phyloP scores from a whole-genome alignment of 2,113 vertebrate genomes.

The Ophthalmolycus amberensis region DNA sequence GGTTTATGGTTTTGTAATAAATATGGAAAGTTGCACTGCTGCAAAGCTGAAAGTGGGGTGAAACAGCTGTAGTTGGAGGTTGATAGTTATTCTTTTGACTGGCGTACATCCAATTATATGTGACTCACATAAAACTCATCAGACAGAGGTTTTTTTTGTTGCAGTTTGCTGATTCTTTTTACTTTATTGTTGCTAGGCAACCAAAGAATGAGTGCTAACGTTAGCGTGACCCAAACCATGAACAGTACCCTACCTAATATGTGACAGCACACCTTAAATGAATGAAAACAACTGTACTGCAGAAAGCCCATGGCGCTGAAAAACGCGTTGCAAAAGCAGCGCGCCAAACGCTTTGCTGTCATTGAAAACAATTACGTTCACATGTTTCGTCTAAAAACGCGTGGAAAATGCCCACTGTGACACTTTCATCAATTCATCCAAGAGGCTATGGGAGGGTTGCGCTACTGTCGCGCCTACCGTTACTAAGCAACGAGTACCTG shows the following conservation, averaged over 20 bases:
- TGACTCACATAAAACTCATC: neutral
- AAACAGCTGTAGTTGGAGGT: slow-evolving; percentile 6
- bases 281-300: neutral
- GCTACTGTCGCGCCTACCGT: neutral
- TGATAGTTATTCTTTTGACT: neutral
- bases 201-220: too few species aligned
- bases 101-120: neutral
- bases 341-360: too few species aligned
- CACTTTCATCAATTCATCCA: neutral
- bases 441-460: too few species aligned
- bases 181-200: too few species aligned
- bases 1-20: slow-evolving; percentile 15
- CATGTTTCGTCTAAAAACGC: too few species aligned
- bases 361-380: too few species aligned
- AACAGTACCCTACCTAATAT: too few species aligned
- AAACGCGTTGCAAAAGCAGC: neutral
- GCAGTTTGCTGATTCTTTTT: too few species aligned
- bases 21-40: slow-evolving; percentile 1
- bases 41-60: neutral
- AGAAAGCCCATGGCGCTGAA: neutral
- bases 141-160: too few species aligned
- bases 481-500: too few species aligned
- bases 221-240: too few species aligned
- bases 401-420: neutral
- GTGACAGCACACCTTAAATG: neutral